phyloP scores from a whole-genome alignment of 2,888 invertebrate species.

The Campopleginae sp. region DNA sequence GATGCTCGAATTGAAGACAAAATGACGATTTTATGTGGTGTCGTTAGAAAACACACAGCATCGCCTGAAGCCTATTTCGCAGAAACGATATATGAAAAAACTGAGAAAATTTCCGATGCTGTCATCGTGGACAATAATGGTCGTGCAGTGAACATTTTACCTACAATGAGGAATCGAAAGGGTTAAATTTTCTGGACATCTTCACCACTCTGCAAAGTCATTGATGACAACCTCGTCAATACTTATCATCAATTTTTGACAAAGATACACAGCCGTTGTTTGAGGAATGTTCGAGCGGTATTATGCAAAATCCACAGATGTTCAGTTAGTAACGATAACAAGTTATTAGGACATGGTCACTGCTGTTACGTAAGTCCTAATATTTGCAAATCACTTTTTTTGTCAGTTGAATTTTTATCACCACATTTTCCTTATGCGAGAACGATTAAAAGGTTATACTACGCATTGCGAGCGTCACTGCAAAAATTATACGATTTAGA shows the following conservation, averaged over 20 bases:
- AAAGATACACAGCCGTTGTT: conserved; percentile 16
- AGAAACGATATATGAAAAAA: conserved; percentile 57
- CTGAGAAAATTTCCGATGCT: conserved; percentile 28
- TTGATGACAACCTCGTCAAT: conserved; percentile 22
- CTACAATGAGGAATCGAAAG: conserved; percentile 12
- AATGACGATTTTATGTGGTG: conserved; percentile 54
- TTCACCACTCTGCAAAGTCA: conserved; percentile 32
- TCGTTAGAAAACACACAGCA: conserved; percentile 52
- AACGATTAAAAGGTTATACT: conserved; percentile 56
- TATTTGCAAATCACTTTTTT: conserved; percentile 65
- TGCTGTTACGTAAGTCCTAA: conserved; percentile 42
- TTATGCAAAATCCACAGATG: conserved; percentile 40
- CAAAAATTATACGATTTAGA: conserved; percentile 40
- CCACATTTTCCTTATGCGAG: conserved; percentile 65
- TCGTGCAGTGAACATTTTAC: conserved; percentile 51
- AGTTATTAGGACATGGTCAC: conserved; percentile 58
- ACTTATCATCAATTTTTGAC: conserved; percentile 28
- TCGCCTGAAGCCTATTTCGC: conserved; percentile 61
- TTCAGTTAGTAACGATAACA: conserved; percentile 16
- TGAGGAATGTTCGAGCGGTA: conserved; percentile 40
- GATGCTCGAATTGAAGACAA: conserved; percentile 30
- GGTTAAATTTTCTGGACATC: conserved; percentile 47
- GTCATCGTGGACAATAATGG: conserved; percentile 48
- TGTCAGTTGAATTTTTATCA: conserved; percentile 62
- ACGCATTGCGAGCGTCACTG: conserved; percentile 27